Evolutionary conservation across 92 coral and sea anemone species (phyloP).

Genomic region (Phymanthus crucifer): DNA sequence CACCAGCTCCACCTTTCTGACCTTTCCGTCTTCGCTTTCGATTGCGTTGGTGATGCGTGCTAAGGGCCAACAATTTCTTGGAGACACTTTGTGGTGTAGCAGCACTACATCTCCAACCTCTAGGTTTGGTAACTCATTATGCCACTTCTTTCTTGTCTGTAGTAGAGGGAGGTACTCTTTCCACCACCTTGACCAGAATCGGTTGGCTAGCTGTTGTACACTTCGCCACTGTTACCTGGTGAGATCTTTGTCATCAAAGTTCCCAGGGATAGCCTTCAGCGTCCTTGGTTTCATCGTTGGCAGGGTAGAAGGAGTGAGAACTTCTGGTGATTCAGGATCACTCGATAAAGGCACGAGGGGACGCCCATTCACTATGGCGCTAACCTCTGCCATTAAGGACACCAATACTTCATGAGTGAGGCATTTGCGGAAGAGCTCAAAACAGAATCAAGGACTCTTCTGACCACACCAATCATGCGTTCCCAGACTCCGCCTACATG

Average conservation of each 20-base stretch:
- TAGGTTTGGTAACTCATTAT: slow-evolving; percentile 26
- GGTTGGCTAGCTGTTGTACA: slow-evolving; percentile 47
- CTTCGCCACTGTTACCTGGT: slow-evolving; percentile 39
- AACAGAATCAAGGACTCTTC: slow-evolving; percentile 19
- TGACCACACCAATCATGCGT: slow-evolving; percentile 16
- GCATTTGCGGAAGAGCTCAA: slow-evolving; percentile 6
- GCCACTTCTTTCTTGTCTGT: slow-evolving; percentile 49
- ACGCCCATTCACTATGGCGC: slow-evolving; percentile 53
- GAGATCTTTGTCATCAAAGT: slow-evolving; percentile 33
- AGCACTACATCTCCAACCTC: slow-evolving; percentile 43
- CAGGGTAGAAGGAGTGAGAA: slow-evolving; percentile 38
- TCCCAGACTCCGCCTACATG: slow-evolving; percentile 63
- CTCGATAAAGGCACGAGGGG: slow-evolving; percentile 35
- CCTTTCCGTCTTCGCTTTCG: not conserved
- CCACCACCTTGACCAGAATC: slow-evolving; percentile 53
- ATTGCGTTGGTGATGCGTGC: not conserved
- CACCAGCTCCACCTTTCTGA: not conserved
- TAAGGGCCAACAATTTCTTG: not conserved
- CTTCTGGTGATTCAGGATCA: slow-evolving; percentile 45
- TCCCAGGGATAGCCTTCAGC: slow-evolving; percentile 38
- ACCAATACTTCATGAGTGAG: slow-evolving; percentile 48
- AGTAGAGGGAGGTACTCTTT: slow-evolving; percentile 40
- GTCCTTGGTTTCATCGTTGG: slow-evolving; percentile 38
- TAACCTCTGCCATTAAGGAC: slow-evolving; percentile 54
- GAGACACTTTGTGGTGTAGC: not conserved